These are phyloP conservation scores for Luperina testacea DNA, from an alignment of 2,888 invertebrate species.

Conservation along the genomic window DNA sequence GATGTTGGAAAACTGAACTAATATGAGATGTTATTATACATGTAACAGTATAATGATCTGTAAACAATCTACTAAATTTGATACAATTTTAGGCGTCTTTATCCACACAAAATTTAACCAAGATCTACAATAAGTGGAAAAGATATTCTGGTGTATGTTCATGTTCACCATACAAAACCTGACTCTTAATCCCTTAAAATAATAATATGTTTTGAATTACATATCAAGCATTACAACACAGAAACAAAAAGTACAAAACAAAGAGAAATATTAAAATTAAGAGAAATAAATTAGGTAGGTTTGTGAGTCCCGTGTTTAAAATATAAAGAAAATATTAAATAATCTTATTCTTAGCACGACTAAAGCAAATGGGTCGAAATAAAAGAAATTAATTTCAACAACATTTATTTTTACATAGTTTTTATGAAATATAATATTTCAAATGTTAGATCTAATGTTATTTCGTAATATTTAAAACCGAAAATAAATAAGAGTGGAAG, in stretches of 20 bases:
- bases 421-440: slow-evolving; percentile 42
- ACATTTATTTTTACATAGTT: slow-evolving; percentile 72
- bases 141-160: neutral
- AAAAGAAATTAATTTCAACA: slow-evolving; percentile 73
- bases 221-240: slow-evolving; percentile 44
- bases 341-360: slow-evolving; percentile 46
- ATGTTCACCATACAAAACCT: neutral
- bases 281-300: slow-evolving; percentile 27
- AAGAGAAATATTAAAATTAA: slow-evolving; percentile 26
- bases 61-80: neutral
- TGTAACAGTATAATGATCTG: neutral
- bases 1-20: neutral
- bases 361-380: slow-evolving; percentile 73
- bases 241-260: slow-evolving; percentile 33
- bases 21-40: neutral
- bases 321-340: slow-evolving; percentile 23
- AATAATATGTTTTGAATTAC: slow-evolving; percentile 22
- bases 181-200: neutral
- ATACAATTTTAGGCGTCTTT: neutral
- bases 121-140: neutral
- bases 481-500: slow-evolving; percentile 9
- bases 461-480: slow-evolving; percentile 13
- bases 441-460: slow-evolving; percentile 38
- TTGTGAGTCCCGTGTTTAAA: slow-evolving; percentile 28
- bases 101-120: neutral